phyloP scores from a whole-genome alignment of 2,113 vertebrate species.

The Pachycephala philippinensis region DNA sequence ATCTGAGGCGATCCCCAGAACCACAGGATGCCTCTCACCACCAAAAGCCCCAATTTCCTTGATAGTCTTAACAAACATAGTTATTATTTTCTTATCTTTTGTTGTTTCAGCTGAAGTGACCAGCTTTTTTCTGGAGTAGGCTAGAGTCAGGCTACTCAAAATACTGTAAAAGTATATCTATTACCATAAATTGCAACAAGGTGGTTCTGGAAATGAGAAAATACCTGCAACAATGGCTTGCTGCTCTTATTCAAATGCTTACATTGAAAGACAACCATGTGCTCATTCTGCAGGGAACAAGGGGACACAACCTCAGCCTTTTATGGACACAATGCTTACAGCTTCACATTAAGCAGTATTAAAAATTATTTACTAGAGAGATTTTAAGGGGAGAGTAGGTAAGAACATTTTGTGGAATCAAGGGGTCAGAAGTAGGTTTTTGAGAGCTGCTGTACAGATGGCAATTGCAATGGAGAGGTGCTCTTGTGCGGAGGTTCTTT shows the following conservation, averaged over 20 bases:
- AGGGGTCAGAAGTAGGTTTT: not conserved
- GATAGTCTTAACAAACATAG: not conserved
- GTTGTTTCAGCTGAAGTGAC: not conserved
- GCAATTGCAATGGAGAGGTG: not conserved
- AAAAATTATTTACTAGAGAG: not conserved
- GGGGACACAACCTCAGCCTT: not conserved
- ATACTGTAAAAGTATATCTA: not conserved
- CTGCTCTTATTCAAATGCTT: not conserved
- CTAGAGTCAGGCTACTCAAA: not conserved
- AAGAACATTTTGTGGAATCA: not conserved
- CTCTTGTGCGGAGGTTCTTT: not conserved
- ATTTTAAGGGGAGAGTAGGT: not conserved
- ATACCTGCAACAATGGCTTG: not conserved
- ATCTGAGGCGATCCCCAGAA: not conserved
- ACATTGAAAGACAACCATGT: fast-evolving
- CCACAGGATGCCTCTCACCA: not conserved
- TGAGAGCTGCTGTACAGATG: not conserved
- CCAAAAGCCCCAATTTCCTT: not conserved
- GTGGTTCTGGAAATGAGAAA: not conserved
- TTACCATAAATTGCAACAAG: not conserved
- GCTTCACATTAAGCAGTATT: not conserved
- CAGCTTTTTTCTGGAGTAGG: not conserved
- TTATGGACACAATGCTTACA: not conserved
- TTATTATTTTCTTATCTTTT: not conserved
- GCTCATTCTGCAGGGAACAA: not conserved